These are phyloP conservation scores for Coelinius sp. DNA, from an alignment of 2,888 invertebrate genomes.

Conservation along the genomic window DNA sequence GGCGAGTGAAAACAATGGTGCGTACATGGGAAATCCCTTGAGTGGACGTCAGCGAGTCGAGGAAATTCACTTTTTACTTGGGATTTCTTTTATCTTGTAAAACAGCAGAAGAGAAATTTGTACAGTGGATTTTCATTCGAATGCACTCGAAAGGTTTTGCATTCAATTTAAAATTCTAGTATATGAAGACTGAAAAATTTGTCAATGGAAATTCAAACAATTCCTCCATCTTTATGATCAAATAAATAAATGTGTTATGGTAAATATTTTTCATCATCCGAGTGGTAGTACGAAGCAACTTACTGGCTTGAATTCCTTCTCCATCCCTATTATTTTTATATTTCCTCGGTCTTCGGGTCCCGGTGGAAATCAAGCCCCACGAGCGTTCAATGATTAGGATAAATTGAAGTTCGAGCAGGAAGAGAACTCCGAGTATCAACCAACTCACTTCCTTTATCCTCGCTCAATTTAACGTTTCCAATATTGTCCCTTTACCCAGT, in stretches of 20 bases:
- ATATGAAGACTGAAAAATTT: no score
- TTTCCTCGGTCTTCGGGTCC: slow-evolving; percentile 37
- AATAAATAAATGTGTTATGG: neutral
- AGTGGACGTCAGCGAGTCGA: neutral
- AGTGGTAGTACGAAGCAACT: neutral
- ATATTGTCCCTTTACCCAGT: slow-evolving; percentile 50
- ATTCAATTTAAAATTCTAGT: no score
- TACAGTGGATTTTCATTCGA: neutral
- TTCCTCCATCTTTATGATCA: neutral
- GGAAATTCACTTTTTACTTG: neutral
- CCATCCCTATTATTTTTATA: slow-evolving; percentile 5
- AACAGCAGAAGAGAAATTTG: no score
- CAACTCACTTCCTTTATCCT: slow-evolving; percentile 52
- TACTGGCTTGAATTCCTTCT: neutral
- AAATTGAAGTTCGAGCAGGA: slow-evolving; percentile 55
- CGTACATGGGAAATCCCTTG: slow-evolving; percentile 40
- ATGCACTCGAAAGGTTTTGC: neutral
- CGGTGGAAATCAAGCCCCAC: slow-evolving; percentile 58
- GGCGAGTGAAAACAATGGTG: slow-evolving; percentile 60
- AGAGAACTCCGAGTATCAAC: slow-evolving; percentile 45
- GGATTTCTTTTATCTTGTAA: neutral
- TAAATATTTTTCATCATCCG: neutral
- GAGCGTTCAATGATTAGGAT: slow-evolving; percentile 59
- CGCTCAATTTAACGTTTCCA: slow-evolving; percentile 60
- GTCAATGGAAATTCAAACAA: neutral